Conservation (phyloP, 2,888 invertebrate genomes). For the Nymphalis urticae region DNA sequence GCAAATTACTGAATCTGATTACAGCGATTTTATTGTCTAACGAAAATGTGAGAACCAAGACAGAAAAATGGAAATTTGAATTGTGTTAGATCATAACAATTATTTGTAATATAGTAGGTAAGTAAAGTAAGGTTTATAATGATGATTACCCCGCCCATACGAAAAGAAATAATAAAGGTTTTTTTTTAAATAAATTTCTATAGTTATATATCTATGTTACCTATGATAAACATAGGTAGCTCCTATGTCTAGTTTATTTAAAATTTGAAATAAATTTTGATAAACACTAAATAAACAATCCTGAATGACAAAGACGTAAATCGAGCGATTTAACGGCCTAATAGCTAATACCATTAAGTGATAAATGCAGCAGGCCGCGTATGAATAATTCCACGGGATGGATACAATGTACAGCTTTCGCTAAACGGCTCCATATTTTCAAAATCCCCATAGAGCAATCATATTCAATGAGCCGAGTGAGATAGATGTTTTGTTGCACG, state of each 20-base stretch:
- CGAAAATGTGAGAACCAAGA: neutral
- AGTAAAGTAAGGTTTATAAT: no score
- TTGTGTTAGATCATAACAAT: neutral
- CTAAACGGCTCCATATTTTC: constrained; percentile 82
- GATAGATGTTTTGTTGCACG: constrained; percentile 59
- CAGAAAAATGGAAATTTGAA: neutral
- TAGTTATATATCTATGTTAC: no score
- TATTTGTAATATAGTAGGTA: no score
- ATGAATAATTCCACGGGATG: constrained; percentile 79
- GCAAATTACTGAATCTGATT: neutral
- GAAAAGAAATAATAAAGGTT: neutral
- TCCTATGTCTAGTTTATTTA: neutral
- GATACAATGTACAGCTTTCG: constrained; percentile 80
- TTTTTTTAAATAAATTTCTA: neutral
- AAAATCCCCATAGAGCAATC: constrained; percentile 82
- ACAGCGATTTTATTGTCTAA: constrained; percentile 7
- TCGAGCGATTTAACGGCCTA: constrained; percentile 77
- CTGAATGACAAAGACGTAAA: constrained; percentile 66
- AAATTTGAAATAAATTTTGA: neutral
- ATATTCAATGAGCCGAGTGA: constrained; percentile 78
- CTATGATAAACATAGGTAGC: no score
- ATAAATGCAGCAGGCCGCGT: constrained; percentile 77
- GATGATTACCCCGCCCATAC: no score
- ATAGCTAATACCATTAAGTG: constrained; percentile 81
- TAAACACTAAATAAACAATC: constrained; percentile 3